Evolutionary conservation across 2,113 vertebrate genomes (phyloP).

Genomic region (Pseudorectes ferrugineus): DNA sequence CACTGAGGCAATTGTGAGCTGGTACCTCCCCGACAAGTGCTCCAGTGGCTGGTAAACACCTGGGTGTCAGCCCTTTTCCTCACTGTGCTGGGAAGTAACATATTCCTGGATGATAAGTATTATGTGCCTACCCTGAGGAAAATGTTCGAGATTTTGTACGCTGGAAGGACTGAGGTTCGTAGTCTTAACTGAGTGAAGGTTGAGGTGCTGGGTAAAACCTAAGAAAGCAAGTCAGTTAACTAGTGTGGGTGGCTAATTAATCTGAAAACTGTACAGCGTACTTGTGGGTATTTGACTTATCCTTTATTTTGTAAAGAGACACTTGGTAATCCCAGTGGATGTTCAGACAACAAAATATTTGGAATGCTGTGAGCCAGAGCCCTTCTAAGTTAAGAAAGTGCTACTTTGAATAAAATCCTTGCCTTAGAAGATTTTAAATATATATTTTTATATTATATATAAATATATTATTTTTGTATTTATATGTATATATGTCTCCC

Average conservation of each 20-base stretch:
- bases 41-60: not conserved
- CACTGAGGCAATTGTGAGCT: not conserved
- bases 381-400: not conserved
- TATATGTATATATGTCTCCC: not conserved
- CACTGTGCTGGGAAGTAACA: not conserved
- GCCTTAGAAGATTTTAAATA: not conserved
- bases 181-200: not conserved
- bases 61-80: not conserved
- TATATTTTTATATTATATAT: not conserved
- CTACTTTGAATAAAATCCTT: not conserved
- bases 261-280: not conserved
- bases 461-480: not conserved
- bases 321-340: not conserved
- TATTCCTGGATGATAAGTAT: not conserved
- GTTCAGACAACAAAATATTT: not conserved
- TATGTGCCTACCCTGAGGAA: not conserved
- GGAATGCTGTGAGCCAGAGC: not conserved
- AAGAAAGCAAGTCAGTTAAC: not conserved
- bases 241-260: not conserved
- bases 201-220: not conserved
- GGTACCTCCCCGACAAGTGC: not conserved
- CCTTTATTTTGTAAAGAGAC: not conserved
- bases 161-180: not conserved
- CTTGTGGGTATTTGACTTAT: not conserved
- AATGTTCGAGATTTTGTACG: not conserved